Evolutionary conservation across 2,113 vertebrate species (phyloP).

Genomic region (Sphaerodactylus townsendi): DNA sequence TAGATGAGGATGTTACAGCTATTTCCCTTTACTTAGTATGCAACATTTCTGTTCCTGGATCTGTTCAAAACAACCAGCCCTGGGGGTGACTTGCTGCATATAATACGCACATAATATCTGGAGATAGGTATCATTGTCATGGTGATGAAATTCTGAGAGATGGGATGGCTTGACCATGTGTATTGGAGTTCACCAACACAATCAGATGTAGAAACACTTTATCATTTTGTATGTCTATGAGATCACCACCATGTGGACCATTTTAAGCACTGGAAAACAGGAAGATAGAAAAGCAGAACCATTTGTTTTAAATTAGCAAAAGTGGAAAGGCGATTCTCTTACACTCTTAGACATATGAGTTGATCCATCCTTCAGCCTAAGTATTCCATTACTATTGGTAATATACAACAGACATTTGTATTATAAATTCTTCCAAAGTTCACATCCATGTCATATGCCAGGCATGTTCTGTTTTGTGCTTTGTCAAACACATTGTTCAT

Average conservation of each 20-base stretch:
- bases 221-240: too few relatives aligned
- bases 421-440: not conserved
- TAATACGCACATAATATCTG: too few relatives aligned
- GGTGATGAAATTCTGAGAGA: not conserved
- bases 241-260: not conserved
- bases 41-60: too few relatives aligned
- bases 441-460: not conserved
- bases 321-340: not conserved
- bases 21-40: too few relatives aligned
- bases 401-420: not conserved
- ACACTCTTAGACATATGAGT: fast-evolving
- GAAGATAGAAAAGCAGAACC: not conserved
- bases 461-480: not conserved
- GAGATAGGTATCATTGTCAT: not conserved
- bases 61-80: too few relatives aligned
- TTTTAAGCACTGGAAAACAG: not conserved
- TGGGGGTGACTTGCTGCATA: too few relatives aligned
- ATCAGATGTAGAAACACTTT: not conserved
- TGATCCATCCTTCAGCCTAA: not conserved
- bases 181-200: not conserved
- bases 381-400: not conserved
- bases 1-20: too few relatives aligned
- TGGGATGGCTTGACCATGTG: not conserved
- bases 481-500: not conserved
- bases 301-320: not conserved